Conservation (phyloP, 1,140 invertebrate genomes). For the Heterodera carotae region DNA sequence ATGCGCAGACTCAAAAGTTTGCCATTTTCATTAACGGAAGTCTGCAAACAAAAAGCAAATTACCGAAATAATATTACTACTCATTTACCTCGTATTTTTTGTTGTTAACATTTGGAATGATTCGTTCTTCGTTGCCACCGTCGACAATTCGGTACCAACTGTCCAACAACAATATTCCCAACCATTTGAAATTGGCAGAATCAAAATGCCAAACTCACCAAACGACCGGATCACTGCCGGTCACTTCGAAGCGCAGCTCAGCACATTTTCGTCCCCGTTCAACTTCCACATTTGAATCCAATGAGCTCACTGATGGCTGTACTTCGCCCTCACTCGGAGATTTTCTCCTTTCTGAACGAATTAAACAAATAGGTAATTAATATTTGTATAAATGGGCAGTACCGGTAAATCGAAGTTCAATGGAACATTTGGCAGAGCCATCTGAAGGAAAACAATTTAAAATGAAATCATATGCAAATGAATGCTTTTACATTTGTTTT, state of each 20-base stretch:
- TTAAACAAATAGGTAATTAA: neutral
- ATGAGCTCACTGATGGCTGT: neutral
- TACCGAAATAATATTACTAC: neutral
- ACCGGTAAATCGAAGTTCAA: slow-evolving; percentile 25
- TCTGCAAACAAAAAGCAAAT: neutral
- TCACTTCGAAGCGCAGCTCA: slow-evolving; percentile 19
- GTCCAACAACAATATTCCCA: neutral
- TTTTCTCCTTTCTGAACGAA: slow-evolving; percentile 20
- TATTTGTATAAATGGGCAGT: neutral
- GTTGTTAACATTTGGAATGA: slow-evolving; percentile 12
- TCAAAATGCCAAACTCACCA: slow-evolving; percentile 8
- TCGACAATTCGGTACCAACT: slow-evolving; percentile 26
- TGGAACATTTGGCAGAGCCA: slow-evolving; percentile 25
- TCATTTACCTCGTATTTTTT: slow-evolving; percentile 27
- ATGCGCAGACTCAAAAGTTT: slow-evolving; percentile 20
- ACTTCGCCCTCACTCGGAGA: neutral
- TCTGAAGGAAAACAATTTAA: slow-evolving; percentile 1
- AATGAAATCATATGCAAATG: slow-evolving; percentile 4
- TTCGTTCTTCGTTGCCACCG: slow-evolving; percentile 13
- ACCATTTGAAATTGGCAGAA: neutral
- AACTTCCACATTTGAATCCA: neutral
- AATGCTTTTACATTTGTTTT: slow-evolving; percentile 71
- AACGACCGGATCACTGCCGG: slow-evolving; percentile 21
- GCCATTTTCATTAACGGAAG: slow-evolving; percentile 17
- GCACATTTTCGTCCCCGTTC: slow-evolving; percentile 16